Evolutionary conservation across 2,113 vertebrate species (phyloP).

Genomic region (Gallinago undulata): DNA sequence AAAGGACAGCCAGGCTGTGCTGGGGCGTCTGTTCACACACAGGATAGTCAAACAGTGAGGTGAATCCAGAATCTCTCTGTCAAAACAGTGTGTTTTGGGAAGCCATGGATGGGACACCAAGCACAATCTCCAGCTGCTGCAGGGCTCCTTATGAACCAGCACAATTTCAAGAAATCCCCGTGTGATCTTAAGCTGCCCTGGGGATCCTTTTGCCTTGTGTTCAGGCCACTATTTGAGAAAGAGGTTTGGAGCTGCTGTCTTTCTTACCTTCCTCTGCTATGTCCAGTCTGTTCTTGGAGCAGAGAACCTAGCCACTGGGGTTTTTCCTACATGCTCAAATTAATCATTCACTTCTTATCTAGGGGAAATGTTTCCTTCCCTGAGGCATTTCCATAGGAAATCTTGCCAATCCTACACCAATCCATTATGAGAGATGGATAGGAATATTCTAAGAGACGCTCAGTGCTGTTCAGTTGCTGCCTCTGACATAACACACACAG

Average conservation of each 20-base stretch:
- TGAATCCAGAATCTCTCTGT: not conserved
- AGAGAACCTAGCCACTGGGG: not conserved
- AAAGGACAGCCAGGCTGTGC: not conserved
- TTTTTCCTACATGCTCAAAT: not conserved
- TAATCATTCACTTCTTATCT: not conserved
- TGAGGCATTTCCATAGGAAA: slow-evolving; percentile 11
- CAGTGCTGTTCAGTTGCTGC: not conserved
- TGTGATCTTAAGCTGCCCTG: not conserved
- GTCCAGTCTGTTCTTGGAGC: not conserved
- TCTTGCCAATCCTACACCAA: not conserved
- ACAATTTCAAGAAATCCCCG: not conserved
- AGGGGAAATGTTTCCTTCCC: slow-evolving; percentile 11
- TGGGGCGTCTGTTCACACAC: not conserved
- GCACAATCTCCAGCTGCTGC: not conserved
- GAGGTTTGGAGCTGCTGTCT: not conserved
- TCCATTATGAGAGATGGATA: not conserved
- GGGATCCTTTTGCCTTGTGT: not conserved
- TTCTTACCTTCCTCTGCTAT: not conserved
- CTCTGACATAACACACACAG: not conserved
- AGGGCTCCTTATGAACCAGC: not conserved
- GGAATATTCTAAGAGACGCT: not conserved
- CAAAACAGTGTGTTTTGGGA: not conserved
- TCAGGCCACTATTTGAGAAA: not conserved
- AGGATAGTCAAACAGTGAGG: not conserved
- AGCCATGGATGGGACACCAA: not conserved